Percentiles rank a stretch among this genome's conserved stretches.
Evolutionary conservation across 35 echinoderm and acorn worm genomes (phyloP).

Genomic region (Ophioderma brevispina): DNA sequence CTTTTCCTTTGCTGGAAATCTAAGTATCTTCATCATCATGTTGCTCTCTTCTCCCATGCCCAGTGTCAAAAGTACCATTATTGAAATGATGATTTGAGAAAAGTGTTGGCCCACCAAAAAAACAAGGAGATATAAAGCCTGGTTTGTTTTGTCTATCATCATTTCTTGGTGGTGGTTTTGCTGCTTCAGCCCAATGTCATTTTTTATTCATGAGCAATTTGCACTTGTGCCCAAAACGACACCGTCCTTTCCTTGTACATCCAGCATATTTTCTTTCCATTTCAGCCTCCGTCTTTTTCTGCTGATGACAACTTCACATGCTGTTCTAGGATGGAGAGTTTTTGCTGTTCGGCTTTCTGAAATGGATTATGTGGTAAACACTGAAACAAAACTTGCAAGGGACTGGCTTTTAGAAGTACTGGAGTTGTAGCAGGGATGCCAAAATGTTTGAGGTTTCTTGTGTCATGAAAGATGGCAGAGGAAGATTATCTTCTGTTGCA

Average conservation of each 20-base stretch:
- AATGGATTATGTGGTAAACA: constrained; percentile 60
- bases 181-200: not conserved
- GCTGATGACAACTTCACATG: constrained; percentile 50
- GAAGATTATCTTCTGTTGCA: not conserved
- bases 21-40: not conserved
- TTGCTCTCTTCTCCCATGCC: not conserved
- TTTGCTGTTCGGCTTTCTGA: constrained; percentile 46
- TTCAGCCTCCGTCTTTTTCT: not conserved
- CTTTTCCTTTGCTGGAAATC: constrained; percentile 3
- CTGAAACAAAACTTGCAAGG: constrained; percentile 19
- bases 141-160: not conserved
- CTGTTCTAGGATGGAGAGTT: constrained; percentile 57
- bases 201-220: constrained; percentile 44
- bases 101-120: not conserved
- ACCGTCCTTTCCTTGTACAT: constrained; percentile 47
- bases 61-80: not conserved
- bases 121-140: not conserved
- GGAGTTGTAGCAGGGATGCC: not conserved
- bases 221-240: constrained; percentile 49
- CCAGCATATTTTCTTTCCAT: constrained; percentile 45
- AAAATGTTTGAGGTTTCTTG: not conserved
- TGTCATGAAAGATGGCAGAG: not conserved
- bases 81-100: not conserved
- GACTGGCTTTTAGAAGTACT: not conserved
- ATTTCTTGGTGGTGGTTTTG: not conserved